Evolutionary conservation across 2,113 vertebrate species (phyloP).

Genomic region (Pseudonaja textilis): DNA sequence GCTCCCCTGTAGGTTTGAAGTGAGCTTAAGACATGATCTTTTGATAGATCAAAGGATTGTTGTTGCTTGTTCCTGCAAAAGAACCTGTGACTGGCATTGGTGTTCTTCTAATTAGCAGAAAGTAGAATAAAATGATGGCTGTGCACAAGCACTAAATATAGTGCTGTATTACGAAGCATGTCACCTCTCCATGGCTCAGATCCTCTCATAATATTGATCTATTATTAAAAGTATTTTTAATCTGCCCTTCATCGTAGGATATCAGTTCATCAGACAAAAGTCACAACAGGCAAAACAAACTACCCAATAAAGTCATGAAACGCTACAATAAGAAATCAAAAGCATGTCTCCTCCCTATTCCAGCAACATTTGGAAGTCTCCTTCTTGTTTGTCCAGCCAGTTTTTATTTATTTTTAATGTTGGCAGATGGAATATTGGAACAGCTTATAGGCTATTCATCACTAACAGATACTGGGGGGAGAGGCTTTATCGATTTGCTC

Average conservation of each 20-base stretch:
- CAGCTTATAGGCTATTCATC: background rate
- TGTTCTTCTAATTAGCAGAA: background rate
- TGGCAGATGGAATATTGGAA: background rate
- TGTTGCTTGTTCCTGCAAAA: background rate
- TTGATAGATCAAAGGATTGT: background rate
- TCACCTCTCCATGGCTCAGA: background rate
- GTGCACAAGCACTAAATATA: background rate
- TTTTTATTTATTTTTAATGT: background rate
- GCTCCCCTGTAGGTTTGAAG: background rate
- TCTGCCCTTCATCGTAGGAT: background rate
- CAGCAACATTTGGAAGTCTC: background rate
- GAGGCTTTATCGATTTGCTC: background rate
- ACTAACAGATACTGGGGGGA: background rate
- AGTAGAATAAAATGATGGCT: background rate
- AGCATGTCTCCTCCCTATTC: background rate
- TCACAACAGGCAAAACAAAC: background rate
- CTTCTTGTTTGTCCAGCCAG: background rate
- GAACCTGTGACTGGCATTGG: background rate
- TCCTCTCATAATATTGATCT: background rate
- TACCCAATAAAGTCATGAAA: background rate
- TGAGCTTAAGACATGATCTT: background rate
- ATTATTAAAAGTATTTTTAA: background rate
- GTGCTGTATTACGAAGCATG: background rate
- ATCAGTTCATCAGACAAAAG: background rate
- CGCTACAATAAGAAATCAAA: background rate